Evolutionary conservation across 2,113 vertebrate genomes (phyloP), one percentile per base, ranked within the genome.

Genomic region (Paraplagusia blochii): DNA sequence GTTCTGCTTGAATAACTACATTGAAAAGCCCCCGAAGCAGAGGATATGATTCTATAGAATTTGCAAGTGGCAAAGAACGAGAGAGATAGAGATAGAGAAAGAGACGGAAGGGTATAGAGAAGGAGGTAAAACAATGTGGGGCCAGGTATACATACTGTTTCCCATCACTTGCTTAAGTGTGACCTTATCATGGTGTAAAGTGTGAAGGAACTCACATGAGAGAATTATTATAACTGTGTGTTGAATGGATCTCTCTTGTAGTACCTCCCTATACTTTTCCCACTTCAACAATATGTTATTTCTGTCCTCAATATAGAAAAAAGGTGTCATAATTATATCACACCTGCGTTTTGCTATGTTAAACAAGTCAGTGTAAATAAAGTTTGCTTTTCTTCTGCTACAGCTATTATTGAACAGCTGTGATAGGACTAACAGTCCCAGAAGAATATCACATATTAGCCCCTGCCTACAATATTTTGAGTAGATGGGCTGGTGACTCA

Each of bases 1-100:
- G 81, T 87, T 86, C 81, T 80, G 85, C 84, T 84, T 85, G 85
- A 91, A 88, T 89, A 88, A 87, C 83, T 85, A 84, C 81, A 86
- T 84, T 91, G 86, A 90, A 88, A 88, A 87, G n/a, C 83, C 79
- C 82, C 86, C 80, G 84, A 72, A 86, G 82, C 83, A 77, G 80
- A 66, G 81, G 81, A 85, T 82, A 90, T 86, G 83, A 79, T 88
- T 86, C 85, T 86, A 85, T 87, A 82, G 82, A 86, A 76, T 82
- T 69, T 79, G 80, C 78, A 74, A 73, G 79, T 81, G 79, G 78
- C 72, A 82, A 40, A 48, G 74, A 66, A 66, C 51, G 72, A 58
- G 57, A 55, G 66, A 64, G 72, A 51, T 50, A 45, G 66, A 54
- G 73, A 44, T 52, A 38, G 67, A 55, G 35, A 16, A 45, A 29